phyloP scores from a whole-genome alignment of 2,888 invertebrate genomes.

The Nymphalis urticae region DNA sequence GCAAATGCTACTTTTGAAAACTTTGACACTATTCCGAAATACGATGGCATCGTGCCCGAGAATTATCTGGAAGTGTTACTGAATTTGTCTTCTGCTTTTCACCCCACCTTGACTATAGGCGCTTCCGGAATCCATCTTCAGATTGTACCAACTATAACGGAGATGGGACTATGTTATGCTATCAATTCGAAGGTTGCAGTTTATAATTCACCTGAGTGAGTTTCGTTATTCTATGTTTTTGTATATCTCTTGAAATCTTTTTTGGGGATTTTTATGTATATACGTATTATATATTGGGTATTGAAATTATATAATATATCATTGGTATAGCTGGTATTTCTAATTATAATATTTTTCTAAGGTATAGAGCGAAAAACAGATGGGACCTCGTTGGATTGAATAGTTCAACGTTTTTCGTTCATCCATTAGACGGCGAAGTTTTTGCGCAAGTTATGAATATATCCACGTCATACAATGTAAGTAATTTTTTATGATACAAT shows the following conservation, averaged over 20 bases:
- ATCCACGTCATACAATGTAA: slow-evolving; percentile 84
- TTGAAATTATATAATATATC: too few relatives aligned
- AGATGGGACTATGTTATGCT: slow-evolving; percentile 86
- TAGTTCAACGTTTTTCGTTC: slow-evolving; percentile 80
- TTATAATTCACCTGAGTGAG: slow-evolving; percentile 82
- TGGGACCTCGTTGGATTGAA: slow-evolving; percentile 74
- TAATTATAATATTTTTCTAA: slow-evolving; percentile 34
- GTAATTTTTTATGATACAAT: slow-evolving; percentile 40
- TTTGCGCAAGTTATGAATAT: slow-evolving; percentile 87
- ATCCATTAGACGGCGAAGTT: slow-evolving; percentile 88
- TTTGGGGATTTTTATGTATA: too few relatives aligned
- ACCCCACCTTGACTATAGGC: slow-evolving; percentile 78
- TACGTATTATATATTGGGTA: too few relatives aligned
- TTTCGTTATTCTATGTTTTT: slow-evolving; percentile 26
- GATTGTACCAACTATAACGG: slow-evolving; percentile 83
- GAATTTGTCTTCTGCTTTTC: slow-evolving; percentile 75
- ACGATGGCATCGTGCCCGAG: slow-evolving; percentile 78
- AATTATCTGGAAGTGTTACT: slow-evolving; percentile 81
- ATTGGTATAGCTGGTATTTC: too few relatives aligned
- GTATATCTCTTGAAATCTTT: too few relatives aligned
- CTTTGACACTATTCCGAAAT: slow-evolving; percentile 80
- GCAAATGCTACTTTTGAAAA: slow-evolving; percentile 82
- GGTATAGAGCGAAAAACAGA: slow-evolving; percentile 82
- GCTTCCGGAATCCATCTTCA: slow-evolving; percentile 75
- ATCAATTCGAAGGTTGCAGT: slow-evolving; percentile 84